Evolutionary conservation across 2,797 vertebrate genomes (phyloP).

Genomic region (Tiaroga cobitis): DNA sequence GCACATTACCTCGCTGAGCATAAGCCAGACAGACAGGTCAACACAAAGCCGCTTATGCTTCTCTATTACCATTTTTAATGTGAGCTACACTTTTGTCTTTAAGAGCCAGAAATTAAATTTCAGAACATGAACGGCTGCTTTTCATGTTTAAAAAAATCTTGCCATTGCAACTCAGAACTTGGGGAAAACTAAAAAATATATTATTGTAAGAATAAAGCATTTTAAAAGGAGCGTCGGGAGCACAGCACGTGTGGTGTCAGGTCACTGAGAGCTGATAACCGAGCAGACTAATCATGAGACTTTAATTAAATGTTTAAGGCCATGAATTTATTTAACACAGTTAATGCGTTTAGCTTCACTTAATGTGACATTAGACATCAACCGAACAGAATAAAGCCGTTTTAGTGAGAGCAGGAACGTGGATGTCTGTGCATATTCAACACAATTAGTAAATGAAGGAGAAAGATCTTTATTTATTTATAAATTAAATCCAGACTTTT

Average conservation of each 20-base stretch:
- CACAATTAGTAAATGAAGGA: constrained; percentile 1
- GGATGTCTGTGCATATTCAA: background rate
- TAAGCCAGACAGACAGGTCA: background rate
- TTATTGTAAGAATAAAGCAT: background rate
- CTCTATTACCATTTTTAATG: background rate
- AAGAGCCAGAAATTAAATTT: background rate
- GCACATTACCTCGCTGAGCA: background rate
- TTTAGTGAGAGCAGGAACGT: background rate
- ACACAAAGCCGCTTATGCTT: background rate
- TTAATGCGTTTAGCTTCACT: background rate
- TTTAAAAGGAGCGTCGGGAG: too few species aligned
- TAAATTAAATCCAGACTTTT: background rate
- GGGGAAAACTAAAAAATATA: background rate
- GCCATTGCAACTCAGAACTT: background rate
- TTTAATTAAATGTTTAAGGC: constrained; percentile 30
- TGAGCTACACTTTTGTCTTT: background rate
- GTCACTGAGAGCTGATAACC: background rate
- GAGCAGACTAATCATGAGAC: constrained; percentile 2
- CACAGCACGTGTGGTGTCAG: background rate
- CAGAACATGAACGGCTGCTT: background rate
- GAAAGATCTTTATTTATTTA: constrained; percentile 13
- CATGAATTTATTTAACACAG: constrained; percentile 7
- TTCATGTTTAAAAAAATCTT: background rate
- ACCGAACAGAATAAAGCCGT: background rate
- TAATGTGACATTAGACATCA: constrained; percentile 26